A percentile compares a stretch with the other conserved stretches of the same genome.
phyloP scores from a whole-genome alignment of 2,113 vertebrate species.

The Anhinga rufa region DNA sequence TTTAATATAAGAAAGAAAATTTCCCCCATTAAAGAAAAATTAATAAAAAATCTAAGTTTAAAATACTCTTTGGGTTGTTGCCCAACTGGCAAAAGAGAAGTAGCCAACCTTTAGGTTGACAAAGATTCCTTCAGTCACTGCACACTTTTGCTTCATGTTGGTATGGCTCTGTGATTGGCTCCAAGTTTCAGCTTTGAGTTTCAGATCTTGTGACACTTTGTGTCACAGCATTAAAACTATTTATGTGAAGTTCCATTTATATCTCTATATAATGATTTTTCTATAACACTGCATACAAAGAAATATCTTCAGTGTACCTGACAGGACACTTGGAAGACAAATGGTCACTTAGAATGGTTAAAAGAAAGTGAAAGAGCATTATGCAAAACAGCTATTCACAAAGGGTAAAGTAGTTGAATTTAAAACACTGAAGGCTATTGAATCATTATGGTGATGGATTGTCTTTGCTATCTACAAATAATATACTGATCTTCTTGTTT shows the following conservation, averaged over 20 bases:
- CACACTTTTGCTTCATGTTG: background rate
- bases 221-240: background rate
- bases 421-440: slow-evolving; percentile 30
- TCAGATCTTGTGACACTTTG: background rate
- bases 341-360: slow-evolving; percentile 32
- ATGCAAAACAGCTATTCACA: slow-evolving; percentile 40
- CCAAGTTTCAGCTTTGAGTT: background rate
- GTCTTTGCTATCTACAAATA: slow-evolving; percentile 38
- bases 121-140: background rate
- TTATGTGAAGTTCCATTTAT: background rate
- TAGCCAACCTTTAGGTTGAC: background rate
- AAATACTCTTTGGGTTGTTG: background rate
- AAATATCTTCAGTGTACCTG: background rate
- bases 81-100: background rate
- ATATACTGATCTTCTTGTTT: slow-evolving; percentile 12
- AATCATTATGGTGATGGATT: slow-evolving; percentile 55
- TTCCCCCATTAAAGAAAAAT: background rate
- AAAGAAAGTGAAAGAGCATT: slow-evolving; percentile 41
- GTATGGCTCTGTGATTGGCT: background rate
- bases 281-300: background rate
- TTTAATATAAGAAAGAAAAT: background rate
- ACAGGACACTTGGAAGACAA: slow-evolving; percentile 47
- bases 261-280: background rate
- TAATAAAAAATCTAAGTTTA: background rate
- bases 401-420: slow-evolving; percentile 27